Percentiles rank a stretch among this genome's conserved stretches.
Evolutionary conservation across 2,113 vertebrate species (phyloP).

Genomic region (Heptranchias perlo): DNA sequence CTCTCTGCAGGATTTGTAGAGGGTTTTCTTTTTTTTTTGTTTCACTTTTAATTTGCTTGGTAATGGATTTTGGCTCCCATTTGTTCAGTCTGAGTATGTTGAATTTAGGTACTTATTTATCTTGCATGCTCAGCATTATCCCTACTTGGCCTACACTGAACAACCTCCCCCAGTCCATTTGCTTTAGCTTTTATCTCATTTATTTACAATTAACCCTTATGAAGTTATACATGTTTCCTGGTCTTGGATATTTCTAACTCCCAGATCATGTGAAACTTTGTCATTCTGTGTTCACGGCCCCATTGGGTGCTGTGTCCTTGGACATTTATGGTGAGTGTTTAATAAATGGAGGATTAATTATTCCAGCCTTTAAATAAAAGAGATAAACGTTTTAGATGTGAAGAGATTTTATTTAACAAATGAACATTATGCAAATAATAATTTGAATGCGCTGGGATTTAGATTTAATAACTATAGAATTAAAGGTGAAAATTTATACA

Average conservation of each 20-base stretch:
- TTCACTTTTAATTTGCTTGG: no score
- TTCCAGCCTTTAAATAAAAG: not conserved
- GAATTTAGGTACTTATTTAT: no score
- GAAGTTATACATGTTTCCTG: not conserved
- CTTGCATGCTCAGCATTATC: no score
- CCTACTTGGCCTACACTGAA: no score
- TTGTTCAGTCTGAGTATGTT: no score
- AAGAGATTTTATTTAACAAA: conserved; percentile 9
- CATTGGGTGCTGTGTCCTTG: not conserved
- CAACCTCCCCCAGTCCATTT: not conserved
- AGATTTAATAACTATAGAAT: not conserved
- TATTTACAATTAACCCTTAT: not conserved
- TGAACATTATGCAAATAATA: not conserved
- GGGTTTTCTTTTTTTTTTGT: no score
- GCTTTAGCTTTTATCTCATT: not conserved
- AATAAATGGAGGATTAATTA: not conserved
- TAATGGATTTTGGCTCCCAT: no score
- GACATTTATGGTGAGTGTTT: not conserved
- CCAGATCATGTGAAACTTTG: not conserved
- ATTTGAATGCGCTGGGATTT: not conserved
- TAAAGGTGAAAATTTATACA: not conserved
- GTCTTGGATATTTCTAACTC: not conserved
- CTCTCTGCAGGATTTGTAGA: no score
- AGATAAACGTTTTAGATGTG: not conserved
- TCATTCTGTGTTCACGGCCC: not conserved